Base-by-base conservation (phyloP, 2,797 vertebrate species). In the Cirrhinus mrigala region DNA sequence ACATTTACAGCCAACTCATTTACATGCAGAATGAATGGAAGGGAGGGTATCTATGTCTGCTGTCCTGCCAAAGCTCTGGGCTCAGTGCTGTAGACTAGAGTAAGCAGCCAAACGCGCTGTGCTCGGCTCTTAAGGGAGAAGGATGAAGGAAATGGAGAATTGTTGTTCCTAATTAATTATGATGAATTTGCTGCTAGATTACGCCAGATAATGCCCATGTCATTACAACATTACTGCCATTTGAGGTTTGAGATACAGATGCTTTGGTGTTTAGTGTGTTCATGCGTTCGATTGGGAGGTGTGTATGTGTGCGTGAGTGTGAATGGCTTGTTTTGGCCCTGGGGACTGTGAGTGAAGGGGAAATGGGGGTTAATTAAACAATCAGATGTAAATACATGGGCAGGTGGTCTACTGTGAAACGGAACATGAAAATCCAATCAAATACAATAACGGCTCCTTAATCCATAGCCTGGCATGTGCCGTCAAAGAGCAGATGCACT, bases 151-250 rank as follows among this genome's bases (percentile, higher is more conserved):
- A 89, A 88, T 78, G 80, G 87, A 87, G 86, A 91, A 91, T 88
- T 93, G 93, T 90, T 91, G 88, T 82, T 89, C 79, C 86, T 94
- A 94, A 95, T 95, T 94, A 94, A 95, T 89, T 89, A 85, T 82
- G 86, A 90, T 64, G 76, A 88, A 89, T 95, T 95, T 94, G 91
- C 91, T 93, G 93, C 89, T 91, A 93, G 91, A 94, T 94, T 94
- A 92, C 88, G 87, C 93, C 89, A 89, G 92, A 94, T 95, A 95
- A 94, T 94, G 90, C 86, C 92, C 90, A 80, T 93, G 93, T 94
- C 94, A 93, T 94, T 93, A 91, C 83, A 87, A 89, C 91, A 95
- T 94, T 90, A 92, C 86, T 44, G 88, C 62, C 90, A 91, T 90
- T 90, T 78, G 90, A 91, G 90, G 87, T 92, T 83, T 87, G 83